phyloP scores from a whole-genome alignment of 2,888 invertebrate species.

The Oscheius sp. region DNA sequence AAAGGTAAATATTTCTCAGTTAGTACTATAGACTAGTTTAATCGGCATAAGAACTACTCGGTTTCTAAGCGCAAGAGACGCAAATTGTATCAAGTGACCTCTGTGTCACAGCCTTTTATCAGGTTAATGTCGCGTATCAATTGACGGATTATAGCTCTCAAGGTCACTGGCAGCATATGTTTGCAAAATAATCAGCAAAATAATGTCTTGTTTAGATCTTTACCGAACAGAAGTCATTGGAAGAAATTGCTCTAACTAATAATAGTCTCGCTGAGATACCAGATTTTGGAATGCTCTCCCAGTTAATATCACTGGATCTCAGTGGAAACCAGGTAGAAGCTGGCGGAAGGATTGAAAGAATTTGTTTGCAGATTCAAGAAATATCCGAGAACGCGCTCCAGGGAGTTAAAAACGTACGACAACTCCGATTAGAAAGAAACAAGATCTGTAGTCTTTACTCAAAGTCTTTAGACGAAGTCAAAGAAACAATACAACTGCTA shows the following conservation, averaged over 20 bases:
- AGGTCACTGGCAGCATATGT: no score
- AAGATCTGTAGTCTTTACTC: conserved; percentile 55
- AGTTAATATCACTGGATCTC: conserved; percentile 47
- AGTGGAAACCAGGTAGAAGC: conserved; percentile 47
- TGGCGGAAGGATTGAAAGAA: neutral
- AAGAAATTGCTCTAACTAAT: conserved; percentile 54
- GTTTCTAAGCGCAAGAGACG: no score
- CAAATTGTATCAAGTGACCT: neutral
- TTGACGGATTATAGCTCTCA: conserved; percentile 25
- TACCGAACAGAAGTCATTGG: no score
- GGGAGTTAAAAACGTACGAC: conserved; percentile 44
- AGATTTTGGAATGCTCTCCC: conserved; percentile 43
- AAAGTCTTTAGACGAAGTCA: conserved; percentile 60
- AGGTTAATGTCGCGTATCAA: conserved; percentile 23
- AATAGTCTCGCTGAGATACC: conserved; percentile 58
- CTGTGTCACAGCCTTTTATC: conserved; percentile 1
- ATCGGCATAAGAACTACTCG: no score
- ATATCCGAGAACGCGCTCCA: conserved; percentile 44
- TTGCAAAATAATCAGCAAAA: no score
- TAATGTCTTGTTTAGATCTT: no score
- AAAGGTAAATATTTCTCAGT: conserved; percentile 17
- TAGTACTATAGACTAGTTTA: neutral
- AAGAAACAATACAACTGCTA: conserved; percentile 77
- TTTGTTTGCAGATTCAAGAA: conserved; percentile 41
- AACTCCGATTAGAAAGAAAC: conserved; percentile 58